Base-by-base conservation (phyloP, 2,113 vertebrate species). In the Tauraco erythrolophus region DNA sequence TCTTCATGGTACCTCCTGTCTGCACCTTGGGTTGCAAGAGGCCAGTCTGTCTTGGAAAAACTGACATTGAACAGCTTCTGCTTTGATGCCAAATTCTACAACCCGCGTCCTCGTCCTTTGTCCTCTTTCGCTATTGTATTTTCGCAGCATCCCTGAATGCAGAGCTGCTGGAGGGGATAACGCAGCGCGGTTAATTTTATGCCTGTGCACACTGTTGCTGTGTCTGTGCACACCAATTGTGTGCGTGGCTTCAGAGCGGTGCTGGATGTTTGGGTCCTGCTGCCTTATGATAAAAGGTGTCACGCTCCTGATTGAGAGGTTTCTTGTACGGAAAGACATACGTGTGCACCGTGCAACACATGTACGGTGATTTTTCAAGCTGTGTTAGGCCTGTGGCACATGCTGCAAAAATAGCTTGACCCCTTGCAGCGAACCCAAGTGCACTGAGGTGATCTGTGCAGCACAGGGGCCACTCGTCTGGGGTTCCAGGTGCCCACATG, bases 341-440 rank as follows among this genome's bases (percentile, higher is more conserved):
- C 18, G 1, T 31, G 3, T 48, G 12, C 81, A 31, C 87, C 0
- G 1, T 4, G 14, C 51, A 91, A 96, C 84, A 92, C 75, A 10
- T 95, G 94, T 94, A 56, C 53, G 3, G 87, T 64, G 80, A 75
- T 82, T 89, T 83, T 27, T 96, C 96, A 95, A 95, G 96, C 94
- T 97, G 96, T 88, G 94, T 84, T 45, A 1, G 87, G 45, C 74
- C 91, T 93, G 93, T 89, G 75, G 93, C 87, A 88, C 96, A 82
- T 95, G 96, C 81, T 95, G 84, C 87, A 88, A 53, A 79, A 94
- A 92, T 57, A 91, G 61, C 84, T 89, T 89, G 92, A 97, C 84
- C 92, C 33, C 57, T 96, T 57, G 74, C 81, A 89, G 84, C 66
- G 95, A 88, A 69, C 39, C 57, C 41, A 28, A 88, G 57, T 1